Base-by-base conservation (phyloP, 2,113 vertebrate genomes). In the Pterocles burchelli region DNA sequence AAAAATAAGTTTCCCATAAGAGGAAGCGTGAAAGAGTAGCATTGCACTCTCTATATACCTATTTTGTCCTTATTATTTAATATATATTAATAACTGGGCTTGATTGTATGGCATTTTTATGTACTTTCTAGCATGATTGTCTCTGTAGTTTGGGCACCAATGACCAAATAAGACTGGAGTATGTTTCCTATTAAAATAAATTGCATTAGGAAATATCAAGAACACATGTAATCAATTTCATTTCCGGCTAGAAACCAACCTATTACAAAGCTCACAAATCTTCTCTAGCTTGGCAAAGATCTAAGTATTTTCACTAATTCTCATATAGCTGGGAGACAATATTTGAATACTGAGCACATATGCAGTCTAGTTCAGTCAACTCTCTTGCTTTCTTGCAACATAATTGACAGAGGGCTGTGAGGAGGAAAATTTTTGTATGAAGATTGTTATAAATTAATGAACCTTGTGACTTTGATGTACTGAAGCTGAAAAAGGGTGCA, bases 391-490 rank as follows among this genome's bases (percentile, higher is more conserved):
- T 87, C 61, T 93, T 95, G n/a, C 34, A 59, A 65, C 24, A n/a
- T 54, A 96, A 89, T 76, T 95, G 68, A 54, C 49, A 90, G 54
- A 92, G 10, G 9, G 13, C 19, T 93, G 77, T 72, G 31, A 96
- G 48, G 49, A 92, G 52, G 36, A 91, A 89, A 78, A 48, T 57
- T 74, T 79, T 88, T 61, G 13, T 28, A 59, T 68, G 46, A 78
- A 76, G 88, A 85, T 91, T 94, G 36, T 94, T 83, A 88, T 84
- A 94, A 71, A 33, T 76, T 81, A 96, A 90, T 81, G 63, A 96
- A 94, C 46, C 61, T 59, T 93, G 73, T 80, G 48, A 88, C 6
- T 82, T 62, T 38, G 41, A 45, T 80, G 59, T 73, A 15, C n/a
- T 67, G 62, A 88, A 85, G 84, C 71, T 84, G 63, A 76, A 84